Percentiles rank a stretch among this genome's conserved stretches.
These are phyloP conservation scores for Oenanthe melanoleuca DNA, from an alignment of 2,113 vertebrate species.

Conservation along the genomic window DNA sequence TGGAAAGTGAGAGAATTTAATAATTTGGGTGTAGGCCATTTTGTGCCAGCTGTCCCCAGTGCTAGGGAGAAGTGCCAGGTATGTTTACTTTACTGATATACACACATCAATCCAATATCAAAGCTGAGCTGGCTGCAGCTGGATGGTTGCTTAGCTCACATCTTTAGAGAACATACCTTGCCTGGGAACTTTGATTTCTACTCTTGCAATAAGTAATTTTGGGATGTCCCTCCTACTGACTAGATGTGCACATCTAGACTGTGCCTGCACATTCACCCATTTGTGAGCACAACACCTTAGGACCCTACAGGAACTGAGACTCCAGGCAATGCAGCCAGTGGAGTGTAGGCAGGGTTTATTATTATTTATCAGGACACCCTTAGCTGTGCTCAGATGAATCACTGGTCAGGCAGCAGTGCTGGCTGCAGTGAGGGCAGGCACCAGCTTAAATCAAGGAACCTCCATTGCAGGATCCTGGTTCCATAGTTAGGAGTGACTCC, in stretches of 20 bases:
- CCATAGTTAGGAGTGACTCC: neutral
- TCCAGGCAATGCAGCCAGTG: neutral
- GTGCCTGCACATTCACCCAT: accelerated
- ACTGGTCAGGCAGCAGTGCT: neutral
- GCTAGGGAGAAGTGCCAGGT: neutral
- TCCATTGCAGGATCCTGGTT: neutral
- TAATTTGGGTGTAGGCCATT: neutral
- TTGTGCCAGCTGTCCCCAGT: neutral
- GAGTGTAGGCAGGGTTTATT: neutral
- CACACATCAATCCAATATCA: neutral
- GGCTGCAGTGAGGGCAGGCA: neutral
- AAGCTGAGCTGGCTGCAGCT: neutral
- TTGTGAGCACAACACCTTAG: neutral
- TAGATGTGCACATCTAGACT: accelerated
- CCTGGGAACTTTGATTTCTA: neutral
- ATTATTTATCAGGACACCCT: neutral
- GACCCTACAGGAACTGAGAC: neutral
- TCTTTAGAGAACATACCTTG: neutral
- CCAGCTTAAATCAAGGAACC: neutral
- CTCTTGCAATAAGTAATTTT: neutral
- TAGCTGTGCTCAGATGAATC: neutral
- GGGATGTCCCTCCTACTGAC: neutral
- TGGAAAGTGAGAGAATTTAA: neutral
- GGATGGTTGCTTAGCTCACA: neutral
- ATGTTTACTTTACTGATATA: neutral